Evolutionary conservation across 2,888 invertebrate genomes (phyloP).

Genomic region (Ceramica pisi): DNA sequence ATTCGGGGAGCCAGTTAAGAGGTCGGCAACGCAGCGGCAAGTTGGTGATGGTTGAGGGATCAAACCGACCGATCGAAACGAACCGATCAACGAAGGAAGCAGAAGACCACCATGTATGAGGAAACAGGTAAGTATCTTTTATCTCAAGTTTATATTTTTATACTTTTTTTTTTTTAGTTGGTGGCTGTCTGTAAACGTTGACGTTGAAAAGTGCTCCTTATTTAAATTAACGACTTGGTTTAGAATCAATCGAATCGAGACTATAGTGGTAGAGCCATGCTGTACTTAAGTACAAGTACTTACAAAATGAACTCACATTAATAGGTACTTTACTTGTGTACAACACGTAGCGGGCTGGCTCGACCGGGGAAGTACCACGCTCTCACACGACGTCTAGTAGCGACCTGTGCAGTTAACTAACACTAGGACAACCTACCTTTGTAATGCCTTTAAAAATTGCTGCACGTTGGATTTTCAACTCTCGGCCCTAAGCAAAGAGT

Average conservation of each 20-base stretch:
- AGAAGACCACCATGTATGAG: too few species aligned
- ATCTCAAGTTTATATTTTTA: not conserved
- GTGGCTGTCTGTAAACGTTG: too few species aligned
- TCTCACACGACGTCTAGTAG: conserved; percentile 13
- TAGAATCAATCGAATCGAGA: too few species aligned
- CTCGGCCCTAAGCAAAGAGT: not conserved
- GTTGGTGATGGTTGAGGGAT: too few species aligned
- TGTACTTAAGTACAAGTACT: conserved; percentile 10
- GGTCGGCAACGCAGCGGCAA: not conserved
- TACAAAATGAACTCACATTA: too few species aligned
- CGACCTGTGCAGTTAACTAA: not conserved
- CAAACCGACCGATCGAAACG: too few species aligned
- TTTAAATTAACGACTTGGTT: too few species aligned
- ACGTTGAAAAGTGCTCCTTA: too few species aligned
- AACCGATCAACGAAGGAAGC: not conserved
- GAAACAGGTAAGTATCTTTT: not conserved
- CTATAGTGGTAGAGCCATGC: conserved; percentile 38
- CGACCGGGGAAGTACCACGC: conserved; percentile 35
- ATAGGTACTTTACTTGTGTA: conserved; percentile 4
- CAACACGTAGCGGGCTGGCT: conserved; percentile 21
- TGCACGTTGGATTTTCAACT: not conserved
- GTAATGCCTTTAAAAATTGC: not conserved
- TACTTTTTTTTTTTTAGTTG: not conserved
- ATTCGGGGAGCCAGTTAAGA: not conserved
- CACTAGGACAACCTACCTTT: not conserved